Evolutionary conservation across 2,797 vertebrate species (phyloP).

Genomic region (Crypturellus tataupa): DNA sequence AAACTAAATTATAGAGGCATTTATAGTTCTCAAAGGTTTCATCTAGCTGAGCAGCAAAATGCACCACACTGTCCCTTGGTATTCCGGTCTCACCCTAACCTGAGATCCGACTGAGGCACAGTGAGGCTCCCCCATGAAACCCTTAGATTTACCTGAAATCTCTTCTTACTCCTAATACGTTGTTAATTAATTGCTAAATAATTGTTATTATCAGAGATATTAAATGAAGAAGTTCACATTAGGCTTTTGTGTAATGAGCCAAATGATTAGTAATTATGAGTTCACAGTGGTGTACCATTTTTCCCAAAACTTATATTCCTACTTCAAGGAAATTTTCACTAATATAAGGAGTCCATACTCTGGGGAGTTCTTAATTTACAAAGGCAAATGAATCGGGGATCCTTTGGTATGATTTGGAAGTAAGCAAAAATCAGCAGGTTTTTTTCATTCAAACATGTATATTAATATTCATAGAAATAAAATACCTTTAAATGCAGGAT

Average conservation of each 20-base stretch:
- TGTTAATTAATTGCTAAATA: neutral
- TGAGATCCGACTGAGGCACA: neutral
- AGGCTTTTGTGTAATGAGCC: neutral
- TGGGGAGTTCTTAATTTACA: neutral
- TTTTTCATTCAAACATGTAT: neutral
- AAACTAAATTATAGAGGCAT: neutral
- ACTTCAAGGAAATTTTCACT: neutral
- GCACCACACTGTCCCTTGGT: neutral
- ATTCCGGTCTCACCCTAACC: neutral
- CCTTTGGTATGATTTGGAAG: neutral
- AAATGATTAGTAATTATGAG: neutral
- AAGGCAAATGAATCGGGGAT: neutral
- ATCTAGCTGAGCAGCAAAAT: neutral
- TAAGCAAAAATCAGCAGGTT: neutral
- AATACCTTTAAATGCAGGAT: conserved; percentile 91
- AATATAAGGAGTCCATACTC: neutral
- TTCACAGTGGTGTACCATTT: neutral
- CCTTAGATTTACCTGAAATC: neutral
- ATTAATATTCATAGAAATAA: neutral
- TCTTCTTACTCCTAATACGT: neutral
- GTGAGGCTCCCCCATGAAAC: neutral
- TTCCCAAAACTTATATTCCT: neutral
- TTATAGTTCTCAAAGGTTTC: neutral
- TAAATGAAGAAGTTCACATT: neutral
- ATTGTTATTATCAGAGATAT: neutral